These are phyloP conservation scores for Palloptera scutellata DNA, from an alignment of 2,888 invertebrate species.

Conservation along the genomic window DNA sequence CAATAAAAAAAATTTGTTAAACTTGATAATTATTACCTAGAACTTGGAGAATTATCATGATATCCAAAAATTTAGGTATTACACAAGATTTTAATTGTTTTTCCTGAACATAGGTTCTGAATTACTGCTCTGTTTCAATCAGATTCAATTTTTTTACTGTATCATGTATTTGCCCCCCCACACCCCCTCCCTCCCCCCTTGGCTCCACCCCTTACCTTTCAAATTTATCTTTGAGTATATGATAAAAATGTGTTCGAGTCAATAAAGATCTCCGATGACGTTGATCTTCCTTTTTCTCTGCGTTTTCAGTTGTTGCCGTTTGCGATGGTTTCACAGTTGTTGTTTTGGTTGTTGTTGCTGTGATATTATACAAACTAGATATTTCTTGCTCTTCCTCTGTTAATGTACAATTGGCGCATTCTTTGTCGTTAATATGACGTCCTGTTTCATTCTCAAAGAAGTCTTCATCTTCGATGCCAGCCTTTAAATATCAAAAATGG, in stretches of 20 bases:
- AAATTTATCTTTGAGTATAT: slow-evolving; percentile 54
- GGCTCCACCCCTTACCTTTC: slow-evolving; percentile 51
- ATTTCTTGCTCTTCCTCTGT: slow-evolving; percentile 23
- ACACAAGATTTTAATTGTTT: too few relatives aligned
- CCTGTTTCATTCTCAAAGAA: slow-evolving; percentile 28
- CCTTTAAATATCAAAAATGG: slow-evolving; percentile 26
- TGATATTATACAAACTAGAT: slow-evolving; percentile 11
- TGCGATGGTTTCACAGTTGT: not conserved
- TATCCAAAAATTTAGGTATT: too few relatives aligned
- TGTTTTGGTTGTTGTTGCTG: slow-evolving; percentile 23
- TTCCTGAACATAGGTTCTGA: too few relatives aligned
- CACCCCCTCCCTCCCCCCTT: too few relatives aligned
- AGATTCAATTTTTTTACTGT: too few relatives aligned
- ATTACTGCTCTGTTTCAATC: too few relatives aligned
- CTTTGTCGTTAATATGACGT: slow-evolving; percentile 15
- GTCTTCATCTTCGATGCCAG: slow-evolving; percentile 42
- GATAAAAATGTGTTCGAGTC: slow-evolving; percentile 53
- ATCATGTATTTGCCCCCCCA: too few relatives aligned
- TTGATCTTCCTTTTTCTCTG: slow-evolving; percentile 12
- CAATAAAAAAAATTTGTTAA: not conserved
- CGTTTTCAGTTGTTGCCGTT: not conserved
- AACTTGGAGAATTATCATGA: too few relatives aligned
- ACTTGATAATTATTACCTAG: too few relatives aligned
- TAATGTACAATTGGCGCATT: slow-evolving; percentile 31
- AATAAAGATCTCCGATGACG: slow-evolving; percentile 44